Percentiles rank a stretch among this genome's conserved stretches.
phyloP scores from a whole-genome alignment of 2,113 vertebrate species.

The Sylvilagus bachmani region DNA sequence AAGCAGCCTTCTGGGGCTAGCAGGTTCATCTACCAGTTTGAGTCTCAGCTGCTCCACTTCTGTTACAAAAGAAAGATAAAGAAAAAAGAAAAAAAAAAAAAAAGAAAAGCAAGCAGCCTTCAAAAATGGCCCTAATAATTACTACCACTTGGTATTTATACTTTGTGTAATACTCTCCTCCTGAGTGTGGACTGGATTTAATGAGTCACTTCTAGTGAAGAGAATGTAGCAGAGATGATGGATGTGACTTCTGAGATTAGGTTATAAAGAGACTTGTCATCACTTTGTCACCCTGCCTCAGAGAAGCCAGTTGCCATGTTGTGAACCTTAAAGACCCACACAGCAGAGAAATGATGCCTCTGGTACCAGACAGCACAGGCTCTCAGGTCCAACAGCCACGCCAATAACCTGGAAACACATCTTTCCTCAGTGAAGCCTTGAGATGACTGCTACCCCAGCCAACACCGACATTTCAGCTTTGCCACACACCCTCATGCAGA shows the following conservation, averaged over 20 bases:
- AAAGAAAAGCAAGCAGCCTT: neutral
- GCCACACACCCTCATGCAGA: neutral
- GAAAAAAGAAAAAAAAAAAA: no score
- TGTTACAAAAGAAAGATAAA: no score
- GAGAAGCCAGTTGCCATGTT: neutral
- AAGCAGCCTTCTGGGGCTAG: neutral
- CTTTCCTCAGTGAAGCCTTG: neutral
- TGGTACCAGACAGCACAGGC: neutral
- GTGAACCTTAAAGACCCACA: neutral
- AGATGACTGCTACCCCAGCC: neutral
- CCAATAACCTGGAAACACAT: neutral
- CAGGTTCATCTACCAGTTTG: no score
- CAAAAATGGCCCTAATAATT: slow-evolving; percentile 3
- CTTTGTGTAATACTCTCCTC: neutral
- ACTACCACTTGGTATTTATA: neutral
- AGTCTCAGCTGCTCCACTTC: no score
- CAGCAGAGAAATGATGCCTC: neutral
- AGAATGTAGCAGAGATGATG: neutral
- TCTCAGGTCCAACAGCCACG: neutral
- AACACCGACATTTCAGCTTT: neutral
- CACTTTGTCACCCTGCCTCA: neutral
- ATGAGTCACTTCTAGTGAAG: neutral
- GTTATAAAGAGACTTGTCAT: neutral
- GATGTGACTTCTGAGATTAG: slow-evolving; percentile 5
- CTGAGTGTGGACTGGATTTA: neutral